Evolutionary conservation across 2,888 invertebrate genomes (phyloP).

Genomic region (Melanargia galathea): DNA sequence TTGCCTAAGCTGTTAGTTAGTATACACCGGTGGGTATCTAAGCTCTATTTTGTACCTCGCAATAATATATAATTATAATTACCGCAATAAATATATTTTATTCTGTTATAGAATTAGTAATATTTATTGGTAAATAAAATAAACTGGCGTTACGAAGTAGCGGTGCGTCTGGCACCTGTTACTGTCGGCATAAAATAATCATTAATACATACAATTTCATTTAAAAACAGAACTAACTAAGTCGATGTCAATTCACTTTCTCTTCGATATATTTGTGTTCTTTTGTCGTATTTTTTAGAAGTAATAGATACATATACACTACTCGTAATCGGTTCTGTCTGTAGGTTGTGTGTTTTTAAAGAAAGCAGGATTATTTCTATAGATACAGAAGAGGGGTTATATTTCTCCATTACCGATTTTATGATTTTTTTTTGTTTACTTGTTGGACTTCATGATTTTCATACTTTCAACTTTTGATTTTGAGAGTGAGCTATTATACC

Average conservation of each 20-base stretch:
- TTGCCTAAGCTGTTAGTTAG: too few relatives aligned
- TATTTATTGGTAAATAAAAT: conserved; percentile 5
- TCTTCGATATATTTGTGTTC: conserved; percentile 19
- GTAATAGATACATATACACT: too few relatives aligned
- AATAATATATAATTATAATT: too few relatives aligned
- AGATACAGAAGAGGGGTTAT: too few relatives aligned
- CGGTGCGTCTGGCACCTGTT: background rate
- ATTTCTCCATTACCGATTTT: too few relatives aligned
- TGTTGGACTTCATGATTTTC: too few relatives aligned
- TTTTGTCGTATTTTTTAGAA: conserved; percentile 16
- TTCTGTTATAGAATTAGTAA: background rate
- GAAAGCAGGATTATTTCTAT: too few relatives aligned
- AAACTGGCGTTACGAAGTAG: background rate
- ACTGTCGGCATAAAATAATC: conserved; percentile 18
- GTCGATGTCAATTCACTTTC: conserved; percentile 19
- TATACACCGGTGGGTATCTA: too few relatives aligned
- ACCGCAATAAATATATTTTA: background rate
- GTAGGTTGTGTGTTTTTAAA: background rate
- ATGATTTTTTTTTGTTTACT: too few relatives aligned
- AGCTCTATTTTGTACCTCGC: too few relatives aligned
- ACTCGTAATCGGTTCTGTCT: background rate
- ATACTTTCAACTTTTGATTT: too few relatives aligned
- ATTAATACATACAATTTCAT: conserved; percentile 22
- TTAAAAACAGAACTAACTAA: conserved; percentile 5
- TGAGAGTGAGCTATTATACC: too few relatives aligned